Evolutionary conservation across 2,797 vertebrate species (phyloP).

Genomic region (Lepus townsendii): DNA sequence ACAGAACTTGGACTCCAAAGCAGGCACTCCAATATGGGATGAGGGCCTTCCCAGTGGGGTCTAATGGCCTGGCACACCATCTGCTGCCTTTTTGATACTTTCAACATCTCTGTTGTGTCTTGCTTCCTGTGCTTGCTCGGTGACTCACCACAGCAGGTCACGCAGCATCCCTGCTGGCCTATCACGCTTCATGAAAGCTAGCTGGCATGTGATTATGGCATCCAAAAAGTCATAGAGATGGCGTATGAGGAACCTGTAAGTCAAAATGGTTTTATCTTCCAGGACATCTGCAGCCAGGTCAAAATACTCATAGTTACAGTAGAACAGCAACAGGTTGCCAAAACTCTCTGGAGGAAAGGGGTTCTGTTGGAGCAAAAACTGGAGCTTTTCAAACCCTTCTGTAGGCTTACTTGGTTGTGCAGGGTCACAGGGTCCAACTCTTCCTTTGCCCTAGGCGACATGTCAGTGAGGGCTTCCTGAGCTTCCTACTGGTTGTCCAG

Average conservation of each 20-base stretch:
- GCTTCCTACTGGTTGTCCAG: conserved; percentile 93
- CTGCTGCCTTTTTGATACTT: conserved; percentile 91
- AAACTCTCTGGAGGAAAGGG: conserved; percentile 96
- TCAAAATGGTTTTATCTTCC: conserved; percentile 97
- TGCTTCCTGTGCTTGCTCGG: conserved; percentile 95
- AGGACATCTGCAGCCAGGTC: conserved; percentile 97
- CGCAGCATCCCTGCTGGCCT: conserved; percentile 93
- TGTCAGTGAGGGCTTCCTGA: conserved; percentile 95
- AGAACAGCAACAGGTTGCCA: conserved; percentile 96
- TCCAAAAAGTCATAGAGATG: conserved; percentile 96
- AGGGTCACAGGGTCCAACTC: conserved; percentile 97
- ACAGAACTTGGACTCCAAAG: no score
- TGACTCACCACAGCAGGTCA: conserved; percentile 94
- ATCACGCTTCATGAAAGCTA: conserved; percentile 96
- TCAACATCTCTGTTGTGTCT: conserved; percentile 93
- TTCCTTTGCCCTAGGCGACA: conserved; percentile 96
- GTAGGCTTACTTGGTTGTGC: conserved; percentile 97
- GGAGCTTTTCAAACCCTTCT: conserved; percentile 97
- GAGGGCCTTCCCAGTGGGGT: no score
- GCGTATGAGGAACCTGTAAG: conserved; percentile 95
- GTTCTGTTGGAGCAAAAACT: conserved; percentile 96
- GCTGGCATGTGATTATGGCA: conserved; percentile 94
- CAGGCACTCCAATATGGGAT: no score
- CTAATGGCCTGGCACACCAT: conserved; percentile 73
- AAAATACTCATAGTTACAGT: conserved; percentile 97